Percentiles rank a stretch among this genome's conserved stretches.
These are phyloP conservation scores for Argyrosomus japonicus DNA, from an alignment of 2,113 vertebrate species.

Conservation along the genomic window DNA sequence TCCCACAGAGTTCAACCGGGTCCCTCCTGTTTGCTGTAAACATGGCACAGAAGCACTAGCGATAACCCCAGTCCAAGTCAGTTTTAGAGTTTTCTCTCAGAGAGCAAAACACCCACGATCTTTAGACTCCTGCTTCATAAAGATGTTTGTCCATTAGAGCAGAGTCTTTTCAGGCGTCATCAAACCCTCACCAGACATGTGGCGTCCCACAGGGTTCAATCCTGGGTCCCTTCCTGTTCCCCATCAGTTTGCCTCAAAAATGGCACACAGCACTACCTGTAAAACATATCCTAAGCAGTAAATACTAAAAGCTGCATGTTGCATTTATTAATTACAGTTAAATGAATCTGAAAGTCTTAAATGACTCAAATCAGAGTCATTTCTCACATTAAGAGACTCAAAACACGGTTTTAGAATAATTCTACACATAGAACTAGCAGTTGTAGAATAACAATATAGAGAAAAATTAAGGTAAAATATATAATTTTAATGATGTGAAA, in stretches of 20 bases:
- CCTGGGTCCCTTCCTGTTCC: neutral
- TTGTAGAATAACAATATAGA: neutral
- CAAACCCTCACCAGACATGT: neutral
- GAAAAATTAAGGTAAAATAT: neutral
- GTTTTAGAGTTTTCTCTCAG: neutral
- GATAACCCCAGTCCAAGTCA: neutral
- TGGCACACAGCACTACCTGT: too few species aligned
- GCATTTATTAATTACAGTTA: too few species aligned
- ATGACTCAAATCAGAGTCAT: too few species aligned
- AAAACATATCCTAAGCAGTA: neutral
- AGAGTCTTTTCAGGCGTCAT: neutral
- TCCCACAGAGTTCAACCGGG: too few species aligned
- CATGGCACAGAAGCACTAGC: too few species aligned
- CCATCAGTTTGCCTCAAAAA: neutral
- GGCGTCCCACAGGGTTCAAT: constrained; percentile 34
- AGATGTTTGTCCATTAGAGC: neutral
- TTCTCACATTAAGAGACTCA: too few species aligned
- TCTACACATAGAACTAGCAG: neutral
- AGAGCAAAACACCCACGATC: neutral
- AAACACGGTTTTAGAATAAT: too few species aligned
- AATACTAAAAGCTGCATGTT: too few species aligned
- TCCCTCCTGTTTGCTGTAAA: too few species aligned
- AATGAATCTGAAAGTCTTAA: neutral
- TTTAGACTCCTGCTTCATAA: neutral
- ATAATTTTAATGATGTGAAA: neutral